phyloP scores from a whole-genome alignment of 30 jellyfish, hydroid and myxozoan genomes.

The Mastigias papua region DNA sequence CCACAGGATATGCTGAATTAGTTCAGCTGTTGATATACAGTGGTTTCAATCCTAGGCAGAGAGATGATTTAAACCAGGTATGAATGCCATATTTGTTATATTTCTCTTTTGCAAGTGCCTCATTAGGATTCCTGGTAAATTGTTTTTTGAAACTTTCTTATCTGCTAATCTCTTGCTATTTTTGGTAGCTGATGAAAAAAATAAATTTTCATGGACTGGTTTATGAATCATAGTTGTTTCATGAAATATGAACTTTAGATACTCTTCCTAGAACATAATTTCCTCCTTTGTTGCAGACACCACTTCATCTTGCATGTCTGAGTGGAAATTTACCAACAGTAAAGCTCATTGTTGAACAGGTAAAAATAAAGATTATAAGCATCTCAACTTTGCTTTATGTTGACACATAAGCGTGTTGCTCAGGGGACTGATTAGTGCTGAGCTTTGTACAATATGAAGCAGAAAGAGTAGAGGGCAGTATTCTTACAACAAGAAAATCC shows the following conservation, averaged over 20 bases:
- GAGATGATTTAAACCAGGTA: constrained; percentile 97
- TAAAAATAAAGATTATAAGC: neutral
- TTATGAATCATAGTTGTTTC: too few species aligned
- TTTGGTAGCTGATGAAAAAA: neutral
- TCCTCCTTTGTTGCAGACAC: constrained; percentile 72
- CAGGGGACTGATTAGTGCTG: too few species aligned
- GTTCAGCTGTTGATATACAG: constrained; percentile 88
- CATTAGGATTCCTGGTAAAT: too few species aligned
- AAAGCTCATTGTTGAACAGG: constrained; percentile 84
- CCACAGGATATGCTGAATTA: constrained; percentile 81
- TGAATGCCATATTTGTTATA: neutral
- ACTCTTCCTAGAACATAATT: neutral
- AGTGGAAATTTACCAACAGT: constrained; percentile 97
- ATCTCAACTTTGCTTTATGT: too few species aligned
- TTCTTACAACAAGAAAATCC: too few species aligned
- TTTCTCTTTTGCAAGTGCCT: neutral
- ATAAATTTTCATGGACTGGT: neutral
- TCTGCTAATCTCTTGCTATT: too few species aligned
- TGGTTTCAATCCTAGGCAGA: constrained; percentile 84
- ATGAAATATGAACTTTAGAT: too few species aligned
- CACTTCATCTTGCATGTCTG: constrained; percentile 96
- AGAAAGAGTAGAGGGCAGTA: too few species aligned
- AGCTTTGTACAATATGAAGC: too few species aligned
- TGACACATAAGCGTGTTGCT: too few species aligned
- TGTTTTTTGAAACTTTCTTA: too few species aligned